These are phyloP conservation scores for Actinernus sp. DNA, from an alignment of 92 coral and sea anemone genomes.

Conservation along the genomic window DNA sequence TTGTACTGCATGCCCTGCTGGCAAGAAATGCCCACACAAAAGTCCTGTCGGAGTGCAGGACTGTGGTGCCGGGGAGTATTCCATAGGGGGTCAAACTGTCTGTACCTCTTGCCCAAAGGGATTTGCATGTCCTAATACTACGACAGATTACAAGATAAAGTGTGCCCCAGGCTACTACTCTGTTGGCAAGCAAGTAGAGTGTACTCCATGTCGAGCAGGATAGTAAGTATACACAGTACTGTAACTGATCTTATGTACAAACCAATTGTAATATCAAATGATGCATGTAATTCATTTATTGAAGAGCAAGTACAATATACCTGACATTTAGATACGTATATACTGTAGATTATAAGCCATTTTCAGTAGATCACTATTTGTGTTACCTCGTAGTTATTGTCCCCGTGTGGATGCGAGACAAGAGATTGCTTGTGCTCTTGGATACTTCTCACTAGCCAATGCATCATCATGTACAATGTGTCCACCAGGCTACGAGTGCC, in stretches of 20 bases:
- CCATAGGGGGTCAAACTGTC: conserved; percentile 70
- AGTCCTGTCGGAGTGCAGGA: conserved; percentile 66
- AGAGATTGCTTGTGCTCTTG: conserved; percentile 79
- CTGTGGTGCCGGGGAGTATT: conserved; percentile 81
- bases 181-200: conserved; percentile 58
- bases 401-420: conserved; percentile 65
- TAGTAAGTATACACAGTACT: conserved; percentile 69
- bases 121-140: conserved; percentile 84
- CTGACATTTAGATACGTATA: background rate
- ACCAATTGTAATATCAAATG: background rate
- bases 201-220: conserved; percentile 88
- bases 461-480: conserved; percentile 93
- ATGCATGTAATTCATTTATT: background rate
- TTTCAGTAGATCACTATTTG: no score
- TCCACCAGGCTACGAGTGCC: conserved; percentile 94
- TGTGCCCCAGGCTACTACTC: conserved; percentile 87
- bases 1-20: conserved; percentile 91
- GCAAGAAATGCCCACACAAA: conserved; percentile 77
- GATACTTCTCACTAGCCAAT: conserved; percentile 87
- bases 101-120: conserved; percentile 94
- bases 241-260: background rate
- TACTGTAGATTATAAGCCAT: no score
- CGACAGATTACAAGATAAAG: conserved; percentile 77
- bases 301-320: background rate
- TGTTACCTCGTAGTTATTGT: conserved; percentile 90